These are phyloP conservation scores for Samia ricini DNA, from an alignment of 1,140 invertebrate species.

Conservation along the genomic window DNA sequence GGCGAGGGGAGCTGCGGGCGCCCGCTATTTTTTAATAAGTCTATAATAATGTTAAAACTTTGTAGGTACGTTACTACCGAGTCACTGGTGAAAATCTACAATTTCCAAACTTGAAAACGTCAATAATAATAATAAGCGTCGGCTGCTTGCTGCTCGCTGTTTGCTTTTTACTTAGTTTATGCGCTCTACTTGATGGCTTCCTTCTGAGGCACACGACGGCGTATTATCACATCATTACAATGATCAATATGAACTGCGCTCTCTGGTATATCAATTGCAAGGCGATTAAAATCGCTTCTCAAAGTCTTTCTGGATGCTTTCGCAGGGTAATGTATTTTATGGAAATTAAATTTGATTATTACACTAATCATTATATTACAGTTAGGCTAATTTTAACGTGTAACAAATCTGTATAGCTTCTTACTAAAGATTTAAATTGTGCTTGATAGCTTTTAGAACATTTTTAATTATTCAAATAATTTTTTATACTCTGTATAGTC, in stretches of 20 bases:
- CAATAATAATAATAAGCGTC: slow-evolving; percentile 78
- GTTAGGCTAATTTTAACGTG: no score
- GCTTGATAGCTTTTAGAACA: no score
- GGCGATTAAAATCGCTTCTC: slow-evolving; percentile 79
- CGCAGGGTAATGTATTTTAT: slow-evolving; percentile 49
- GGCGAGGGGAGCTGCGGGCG: no score
- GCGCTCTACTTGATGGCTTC: slow-evolving; percentile 79
- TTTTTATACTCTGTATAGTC: no score
- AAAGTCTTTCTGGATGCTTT: slow-evolving; percentile 74
- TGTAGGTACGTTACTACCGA: slow-evolving; percentile 74
- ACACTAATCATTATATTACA: no score
- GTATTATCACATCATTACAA: slow-evolving; percentile 81
- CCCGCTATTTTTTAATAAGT: no score
- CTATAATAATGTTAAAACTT: slow-evolving; percentile 13
- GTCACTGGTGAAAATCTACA: slow-evolving; percentile 78
- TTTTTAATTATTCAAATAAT: no score
- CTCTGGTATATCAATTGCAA: slow-evolving; percentile 82
- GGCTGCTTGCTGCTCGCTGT: slow-evolving; percentile 79
- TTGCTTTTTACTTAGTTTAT: slow-evolving; percentile 77
- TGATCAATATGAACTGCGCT: slow-evolving; percentile 82
- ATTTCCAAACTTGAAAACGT: slow-evolving; percentile 78
- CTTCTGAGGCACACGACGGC: slow-evolving; percentile 79
- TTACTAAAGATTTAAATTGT: no score
- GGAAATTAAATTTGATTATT: not conserved
- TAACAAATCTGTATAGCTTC: not conserved